Evolutionary conservation across 2,113 vertebrate genomes (phyloP), one percentile per base, ranked within the genome.

Genomic region (Junco hyemalis): DNA sequence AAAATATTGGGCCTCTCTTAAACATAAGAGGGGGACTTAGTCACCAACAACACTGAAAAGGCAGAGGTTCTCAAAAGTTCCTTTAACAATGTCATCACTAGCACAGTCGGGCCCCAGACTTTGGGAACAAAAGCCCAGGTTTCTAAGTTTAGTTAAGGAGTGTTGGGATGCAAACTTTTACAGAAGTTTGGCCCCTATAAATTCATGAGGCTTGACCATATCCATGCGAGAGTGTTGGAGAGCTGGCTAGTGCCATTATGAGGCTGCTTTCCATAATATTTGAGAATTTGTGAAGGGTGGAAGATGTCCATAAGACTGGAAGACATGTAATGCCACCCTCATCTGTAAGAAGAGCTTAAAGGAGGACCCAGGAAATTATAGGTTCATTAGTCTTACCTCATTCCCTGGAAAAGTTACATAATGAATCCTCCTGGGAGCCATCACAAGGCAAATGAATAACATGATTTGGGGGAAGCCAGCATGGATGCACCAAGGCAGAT

Each of bases 51-150:
- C 1, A 3, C 18, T 71, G 42, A 57, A 83, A 86, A 94, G 14
- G 15, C 13, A 66, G 31, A 65, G 2, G 5, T 60, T 79, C 35
- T 82, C 44, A 78, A 48, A 9, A 20, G 5, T 61, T 86, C 17
- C 28, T 79, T 59, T 47, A 56, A 28, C 25, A 48, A 13, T 79
- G 20, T 61, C 3, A 1, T 45, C 42, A 73, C 6, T 25, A 65
- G 13, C 13, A 76, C 8, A 42, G 12, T 1, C 77, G 31, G 6
- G 2, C 7, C 2, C 4, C 25, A 56, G 13, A 24, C 6, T 8
- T 35, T 48, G n/a, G 21, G 18, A 40, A 44, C 4, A 71, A 66
- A 90, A 59, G 2, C 24, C 5, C 18, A 68, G 29, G 15, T 1
- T 54, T 17, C 22, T 65, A 25, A 40, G 33, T 0, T 20, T 24